phyloP scores from a whole-genome alignment of 2,888 invertebrate genomes.

The Rhorus exstirpatorius region DNA sequence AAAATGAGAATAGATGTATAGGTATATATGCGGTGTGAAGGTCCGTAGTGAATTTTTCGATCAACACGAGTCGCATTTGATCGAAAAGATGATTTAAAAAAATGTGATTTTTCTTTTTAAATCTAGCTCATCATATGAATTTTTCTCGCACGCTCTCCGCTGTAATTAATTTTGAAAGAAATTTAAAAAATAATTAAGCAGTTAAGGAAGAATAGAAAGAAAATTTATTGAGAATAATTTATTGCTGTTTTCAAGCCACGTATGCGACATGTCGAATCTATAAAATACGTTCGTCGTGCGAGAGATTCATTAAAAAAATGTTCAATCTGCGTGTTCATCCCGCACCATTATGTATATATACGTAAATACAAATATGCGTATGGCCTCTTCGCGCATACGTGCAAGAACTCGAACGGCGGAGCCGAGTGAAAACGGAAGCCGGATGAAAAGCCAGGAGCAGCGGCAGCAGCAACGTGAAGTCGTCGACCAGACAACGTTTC shows the following conservation, averaged over 20 bases:
- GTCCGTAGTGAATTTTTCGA: no score
- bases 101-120: no score
- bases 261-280: background rate
- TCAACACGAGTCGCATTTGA: no score
- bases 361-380: background rate
- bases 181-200: background rate
- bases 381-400: constrained; percentile 28
- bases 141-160: no score
- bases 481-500: constrained; percentile 78
- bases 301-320: constrained; percentile 55
- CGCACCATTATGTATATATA: background rate
- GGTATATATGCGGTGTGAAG: no score
- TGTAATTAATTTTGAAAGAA: background rate
- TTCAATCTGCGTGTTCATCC: constrained; percentile 39
- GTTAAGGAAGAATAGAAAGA: constrained; percentile 11
- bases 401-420: constrained; percentile 62
- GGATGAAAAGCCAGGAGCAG: constrained; percentile 46
- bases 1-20: no score
- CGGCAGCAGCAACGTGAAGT: constrained; percentile 67
- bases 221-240: constrained; percentile 78
- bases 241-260: constrained; percentile 62
- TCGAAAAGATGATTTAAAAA: no score
- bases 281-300: constrained; percentile 1
- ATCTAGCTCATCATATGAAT: no score
- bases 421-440: constrained; percentile 67